A percentile compares a stretch with the other conserved stretches of the same genome.
Evolutionary conservation across 2,113 vertebrate species (phyloP).

Genomic region (Bothrops jararaca): DNA sequence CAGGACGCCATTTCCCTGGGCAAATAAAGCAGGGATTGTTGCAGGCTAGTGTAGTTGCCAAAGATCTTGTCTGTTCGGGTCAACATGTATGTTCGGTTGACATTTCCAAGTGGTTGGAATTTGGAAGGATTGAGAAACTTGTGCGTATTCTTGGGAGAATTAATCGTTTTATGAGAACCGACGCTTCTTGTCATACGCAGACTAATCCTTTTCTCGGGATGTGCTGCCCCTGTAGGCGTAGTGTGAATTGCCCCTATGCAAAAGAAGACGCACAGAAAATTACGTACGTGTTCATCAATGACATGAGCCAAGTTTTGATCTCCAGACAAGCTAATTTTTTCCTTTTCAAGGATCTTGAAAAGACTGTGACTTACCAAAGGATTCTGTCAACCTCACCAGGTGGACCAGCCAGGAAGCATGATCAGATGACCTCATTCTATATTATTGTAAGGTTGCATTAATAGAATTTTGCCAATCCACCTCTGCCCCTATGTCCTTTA

Average conservation of each 20-base stretch:
- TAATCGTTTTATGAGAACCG: neutral
- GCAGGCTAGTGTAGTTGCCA: neutral
- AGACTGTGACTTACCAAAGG: neutral
- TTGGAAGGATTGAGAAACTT: neutral
- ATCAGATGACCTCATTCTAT: neutral
- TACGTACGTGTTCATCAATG: neutral
- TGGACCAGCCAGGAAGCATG: neutral
- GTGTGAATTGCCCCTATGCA: neutral
- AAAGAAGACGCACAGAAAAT: neutral
- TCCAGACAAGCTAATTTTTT: neutral
- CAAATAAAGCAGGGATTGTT: neutral
- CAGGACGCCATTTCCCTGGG: neutral
- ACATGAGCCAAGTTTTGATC: neutral
- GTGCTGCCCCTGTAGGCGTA: neutral
- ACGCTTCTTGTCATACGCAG: no score
- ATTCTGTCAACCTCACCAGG: neutral
- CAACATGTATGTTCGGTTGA: neutral
- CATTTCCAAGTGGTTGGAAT: neutral
- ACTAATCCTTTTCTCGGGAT: neutral
- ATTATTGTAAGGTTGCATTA: neutral
- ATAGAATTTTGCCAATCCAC: neutral
- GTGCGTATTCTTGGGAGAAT: neutral
- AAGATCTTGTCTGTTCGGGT: neutral
- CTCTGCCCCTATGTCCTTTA: neutral
- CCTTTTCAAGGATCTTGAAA: neutral